Evolutionary conservation across 2,113 vertebrate species (phyloP).

Genomic region (Fulmarus glacialis): DNA sequence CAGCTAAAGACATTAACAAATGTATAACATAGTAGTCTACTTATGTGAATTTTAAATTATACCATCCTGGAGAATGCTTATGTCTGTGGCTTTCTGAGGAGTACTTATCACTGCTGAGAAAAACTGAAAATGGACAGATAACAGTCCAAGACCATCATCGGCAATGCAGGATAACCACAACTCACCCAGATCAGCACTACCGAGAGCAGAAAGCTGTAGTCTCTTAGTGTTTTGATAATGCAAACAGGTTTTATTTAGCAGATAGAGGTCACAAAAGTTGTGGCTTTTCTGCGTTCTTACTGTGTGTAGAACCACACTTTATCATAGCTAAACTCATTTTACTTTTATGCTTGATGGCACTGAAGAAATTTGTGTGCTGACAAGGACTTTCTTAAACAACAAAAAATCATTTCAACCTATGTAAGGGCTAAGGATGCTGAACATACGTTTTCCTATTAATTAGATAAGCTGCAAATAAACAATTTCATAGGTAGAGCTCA

Average conservation of each 20-base stretch:
- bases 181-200: neutral
- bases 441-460: neutral
- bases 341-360: neutral
- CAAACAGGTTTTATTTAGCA: neutral
- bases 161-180: neutral
- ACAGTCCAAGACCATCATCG: neutral
- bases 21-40: neutral
- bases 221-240: neutral
- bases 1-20: neutral
- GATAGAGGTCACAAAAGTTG: neutral
- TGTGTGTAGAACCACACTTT: neutral
- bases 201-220: neutral
- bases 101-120: neutral
- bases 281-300: neutral
- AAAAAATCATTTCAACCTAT: neutral
- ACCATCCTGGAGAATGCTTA: neutral
- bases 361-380: neutral
- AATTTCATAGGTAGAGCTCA: neutral
- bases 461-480: neutral
- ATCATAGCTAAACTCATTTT: neutral
- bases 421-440: neutral
- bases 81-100: neutral
- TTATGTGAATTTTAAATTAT: neutral
- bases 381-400: neutral
- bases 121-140: neutral